Evolutionary conservation across 2,888 invertebrate genomes (phyloP), one percentile per base, ranked within the genome.

Genomic region (Cotesia congregata): DNA sequence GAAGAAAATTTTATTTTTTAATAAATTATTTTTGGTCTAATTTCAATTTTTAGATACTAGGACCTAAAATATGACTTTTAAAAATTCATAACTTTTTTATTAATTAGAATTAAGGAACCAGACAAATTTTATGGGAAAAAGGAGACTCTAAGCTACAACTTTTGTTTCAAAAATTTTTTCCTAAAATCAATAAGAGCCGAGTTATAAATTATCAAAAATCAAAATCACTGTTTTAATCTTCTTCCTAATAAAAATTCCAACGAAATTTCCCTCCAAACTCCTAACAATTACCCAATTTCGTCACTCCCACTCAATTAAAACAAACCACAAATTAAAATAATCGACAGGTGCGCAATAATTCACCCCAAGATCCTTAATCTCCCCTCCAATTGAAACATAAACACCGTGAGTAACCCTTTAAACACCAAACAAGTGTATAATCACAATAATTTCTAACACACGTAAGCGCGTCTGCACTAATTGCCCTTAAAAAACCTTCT

Each of bases 381-480:
- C 50, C 7, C 50, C 50, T 12, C 50, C 7, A 12, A 50, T 50
- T 50, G 7, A 12, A 12, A 7, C 50, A 12, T 50, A 7, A 50
- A 50, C 50, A 50, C 50, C 12, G 12, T 12, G 4, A 50, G 50
- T 50, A 50, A 12, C 50, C 12, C 50, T 50, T 50, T 50, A 50
- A 50, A 50, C 50, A 50, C 7, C 50, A 50, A 50, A 50, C 50
- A 50, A 50, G 50, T 50, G 50, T 12, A 50, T 50, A 30, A 30
- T 30, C 30, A 30, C 50, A 12, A 50, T 50, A 50, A 50, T 50
- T 12, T 7, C 12, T 50, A 67, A 74, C 61, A 68, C 74, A 40
- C 5, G 17, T 73, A 60, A 59, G 73, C 50, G 73, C 67, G 38
- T 73, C 67, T 73, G 67, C 67, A 65, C 59, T 73, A 67, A 73